Conservation (phyloP, 2,797 vertebrate species). For the Siniperca obscura region DNA sequence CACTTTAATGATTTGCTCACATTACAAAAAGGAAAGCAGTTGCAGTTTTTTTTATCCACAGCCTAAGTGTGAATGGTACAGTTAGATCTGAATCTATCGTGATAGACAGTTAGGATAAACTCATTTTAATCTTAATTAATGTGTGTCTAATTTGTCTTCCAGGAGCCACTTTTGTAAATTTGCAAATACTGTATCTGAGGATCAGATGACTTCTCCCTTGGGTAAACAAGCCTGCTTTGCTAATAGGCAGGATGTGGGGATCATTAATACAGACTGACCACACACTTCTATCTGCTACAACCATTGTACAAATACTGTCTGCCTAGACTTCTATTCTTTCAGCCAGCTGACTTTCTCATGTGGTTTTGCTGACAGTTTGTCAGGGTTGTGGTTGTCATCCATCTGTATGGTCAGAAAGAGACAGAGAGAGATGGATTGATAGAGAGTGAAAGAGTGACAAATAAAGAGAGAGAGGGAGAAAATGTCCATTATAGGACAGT, state of each 20-base stretch:
- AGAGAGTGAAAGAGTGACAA: not conserved
- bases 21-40: not conserved
- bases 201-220: constrained; percentile 23
- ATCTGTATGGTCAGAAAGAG: constrained; percentile 4
- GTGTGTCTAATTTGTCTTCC: not conserved
- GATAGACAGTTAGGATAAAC: not conserved
- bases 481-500: not conserved
- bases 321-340: constrained; percentile 38
- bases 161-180: not conserved
- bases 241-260: constrained; percentile 46
- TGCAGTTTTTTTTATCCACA: not conserved
- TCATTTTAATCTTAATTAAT: too few species aligned
- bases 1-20: not conserved
- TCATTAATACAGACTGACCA: constrained; percentile 34
- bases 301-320: constrained; percentile 44
- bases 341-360: constrained; percentile 22
- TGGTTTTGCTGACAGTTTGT: constrained; percentile 29
- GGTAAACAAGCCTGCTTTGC: constrained; percentile 36
- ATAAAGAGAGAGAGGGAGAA: not conserved
- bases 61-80: not conserved
- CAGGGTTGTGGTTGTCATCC: constrained; percentile 8
- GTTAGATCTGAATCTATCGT: not conserved
- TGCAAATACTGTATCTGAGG: not conserved
- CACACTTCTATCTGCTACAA: constrained; percentile 11
- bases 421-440: not conserved